Evolutionary conservation across 2,797 vertebrate species (phyloP), one percentile per base, ranked within the genome.

Genomic region (Rallus crepitans): DNA sequence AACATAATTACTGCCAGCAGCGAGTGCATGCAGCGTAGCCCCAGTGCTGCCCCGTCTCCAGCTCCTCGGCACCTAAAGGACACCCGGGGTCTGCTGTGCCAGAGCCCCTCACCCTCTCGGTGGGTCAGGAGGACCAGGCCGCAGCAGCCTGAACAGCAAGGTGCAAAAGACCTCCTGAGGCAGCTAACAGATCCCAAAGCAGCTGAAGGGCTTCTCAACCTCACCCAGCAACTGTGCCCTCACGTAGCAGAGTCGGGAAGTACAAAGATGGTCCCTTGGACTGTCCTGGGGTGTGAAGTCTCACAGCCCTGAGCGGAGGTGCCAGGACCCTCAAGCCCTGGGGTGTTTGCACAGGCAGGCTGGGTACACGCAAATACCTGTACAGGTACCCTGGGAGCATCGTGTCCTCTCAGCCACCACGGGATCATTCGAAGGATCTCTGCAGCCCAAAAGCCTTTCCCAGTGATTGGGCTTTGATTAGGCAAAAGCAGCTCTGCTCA

Each of bases 361-460:
- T 69, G 76, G 37, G 24, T 31, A 68, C 27, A 48, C 65, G 40
- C 35, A 24, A 71, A 56, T 0, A 0, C 65, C 61, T 60, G 40
- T 50, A 53, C 0, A 0, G 24, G 33, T 57, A 40, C 61, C 24
- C 63, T 4, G 1, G 70, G 35, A 89, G 63, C 48, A 42, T 39
- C 1, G 0, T n/a, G 35, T 33, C 76, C 31, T 73, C 79, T 64
- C 57, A 55, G 12, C 65, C n/a, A 28, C 1, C 0, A 42, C 8
- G 37, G 82, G 63, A 50, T 68, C 2, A 1, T 70, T 87, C 56
- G 52, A 68, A 94, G 65, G 18, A 55, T 73, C 71, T 87, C 64
- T 84, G 56, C 53, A 89, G 77, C 52, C 80, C 80, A 28, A 82
- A 89, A 94, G 28, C 88, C 27, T 70, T 89, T 80, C 78, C 45